phyloP scores from a whole-genome alignment of 2,113 vertebrate species.

The Sisor rabdophorus region DNA sequence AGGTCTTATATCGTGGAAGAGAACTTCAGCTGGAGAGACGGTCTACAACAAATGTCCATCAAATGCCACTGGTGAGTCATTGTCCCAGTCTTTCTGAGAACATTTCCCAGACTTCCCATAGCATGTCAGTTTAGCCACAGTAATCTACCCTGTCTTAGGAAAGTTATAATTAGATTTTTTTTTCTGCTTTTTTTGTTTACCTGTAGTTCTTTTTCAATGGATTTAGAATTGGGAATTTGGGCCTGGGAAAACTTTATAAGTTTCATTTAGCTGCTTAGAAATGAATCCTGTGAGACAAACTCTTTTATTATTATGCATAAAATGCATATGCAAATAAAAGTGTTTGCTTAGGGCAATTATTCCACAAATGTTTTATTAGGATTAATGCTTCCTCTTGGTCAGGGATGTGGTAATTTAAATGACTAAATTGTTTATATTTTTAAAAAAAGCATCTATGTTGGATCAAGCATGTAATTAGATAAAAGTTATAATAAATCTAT shows the following conservation, averaged over 20 bases:
- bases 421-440: background rate
- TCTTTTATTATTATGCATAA: background rate
- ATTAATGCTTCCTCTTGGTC: background rate
- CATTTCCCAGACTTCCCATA: background rate
- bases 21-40: slow-evolving; percentile 87
- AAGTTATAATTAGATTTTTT: background rate
- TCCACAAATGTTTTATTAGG: background rate
- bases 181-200: slow-evolving; percentile 18
- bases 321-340: background rate
- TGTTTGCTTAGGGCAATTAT: background rate
- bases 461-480: background rate
- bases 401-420: background rate
- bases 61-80: slow-evolving; percentile 85
- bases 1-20: slow-evolving; percentile 89
- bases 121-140: background rate
- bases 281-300: background rate
- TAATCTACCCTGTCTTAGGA: background rate
- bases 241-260: too few species aligned
- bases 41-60: slow-evolving; percentile 98
- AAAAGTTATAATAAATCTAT: background rate
- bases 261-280: background rate
- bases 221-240: too few species aligned
- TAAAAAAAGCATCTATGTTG: background rate
- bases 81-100: background rate
- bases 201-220: slow-evolving; percentile 3